These are phyloP conservation scores for Tricholaema leucomelas DNA, from an alignment of 2,113 vertebrate species.

Conservation along the genomic window DNA sequence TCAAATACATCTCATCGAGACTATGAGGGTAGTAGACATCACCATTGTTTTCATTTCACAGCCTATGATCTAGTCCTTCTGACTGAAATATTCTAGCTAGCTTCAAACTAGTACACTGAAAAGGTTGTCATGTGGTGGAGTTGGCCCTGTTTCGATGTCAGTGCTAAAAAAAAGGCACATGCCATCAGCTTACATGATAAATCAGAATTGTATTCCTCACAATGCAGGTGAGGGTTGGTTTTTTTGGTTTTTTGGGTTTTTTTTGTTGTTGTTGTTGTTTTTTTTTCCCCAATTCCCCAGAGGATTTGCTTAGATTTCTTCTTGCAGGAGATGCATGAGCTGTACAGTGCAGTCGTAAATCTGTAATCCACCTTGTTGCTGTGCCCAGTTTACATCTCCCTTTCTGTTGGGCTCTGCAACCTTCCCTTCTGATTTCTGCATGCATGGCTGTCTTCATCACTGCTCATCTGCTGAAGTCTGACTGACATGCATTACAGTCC, in stretches of 20 bases:
- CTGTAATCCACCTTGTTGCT: background rate
- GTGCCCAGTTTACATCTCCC: background rate
- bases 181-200: background rate
- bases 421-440: background rate
- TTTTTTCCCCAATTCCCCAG: background rate
- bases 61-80: too few species aligned
- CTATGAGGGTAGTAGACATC: too few species aligned
- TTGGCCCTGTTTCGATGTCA: background rate
- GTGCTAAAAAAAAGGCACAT: background rate
- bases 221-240: background rate
- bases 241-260: too few species aligned
- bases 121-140: background rate
- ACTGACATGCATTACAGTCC: conserved; percentile 20
- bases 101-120: too few species aligned
- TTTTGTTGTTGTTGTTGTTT: too few species aligned
- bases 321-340: background rate
- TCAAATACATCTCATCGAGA: too few species aligned
- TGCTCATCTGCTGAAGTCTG: conserved; percentile 17
- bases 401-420: background rate
- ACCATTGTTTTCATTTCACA: too few species aligned
- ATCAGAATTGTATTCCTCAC: background rate
- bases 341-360: background rate
- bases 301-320: background rate
- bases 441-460: conserved; percentile 26
- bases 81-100: too few species aligned